Conservation (phyloP, 2,888 invertebrate genomes). For the Macrophya annulata region DNA sequence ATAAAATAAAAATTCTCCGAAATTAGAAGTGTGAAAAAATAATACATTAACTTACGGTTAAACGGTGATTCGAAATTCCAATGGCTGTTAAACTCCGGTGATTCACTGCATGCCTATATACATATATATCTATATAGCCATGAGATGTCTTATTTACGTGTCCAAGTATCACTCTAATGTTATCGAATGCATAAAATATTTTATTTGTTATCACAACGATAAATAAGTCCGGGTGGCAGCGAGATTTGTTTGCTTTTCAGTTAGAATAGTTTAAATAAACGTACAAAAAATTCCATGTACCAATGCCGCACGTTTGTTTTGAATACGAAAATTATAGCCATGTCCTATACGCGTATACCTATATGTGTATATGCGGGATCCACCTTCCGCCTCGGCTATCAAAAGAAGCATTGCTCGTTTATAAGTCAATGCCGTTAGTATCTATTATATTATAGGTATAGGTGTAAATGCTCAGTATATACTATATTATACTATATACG, state of each 20-base stretch:
- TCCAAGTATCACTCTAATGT: constrained; percentile 20
- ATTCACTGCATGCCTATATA: background rate
- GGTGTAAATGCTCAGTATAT: background rate
- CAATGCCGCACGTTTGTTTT: constrained; percentile 36
- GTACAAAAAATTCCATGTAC: constrained; percentile 20
- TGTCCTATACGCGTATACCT: background rate
- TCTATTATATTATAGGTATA: no score
- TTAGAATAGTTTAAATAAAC: constrained; percentile 40
- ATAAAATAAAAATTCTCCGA: background rate
- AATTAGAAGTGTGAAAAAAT: background rate
- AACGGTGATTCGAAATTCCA: constrained; percentile 17
- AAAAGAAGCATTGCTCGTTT: background rate
- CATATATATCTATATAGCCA: background rate
- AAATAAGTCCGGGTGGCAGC: constrained; percentile 38
- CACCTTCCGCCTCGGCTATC: background rate
- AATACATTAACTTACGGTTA: background rate
- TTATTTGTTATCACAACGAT: constrained; percentile 48
- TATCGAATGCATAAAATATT: constrained; percentile 41
- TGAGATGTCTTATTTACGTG: constrained; percentile 16
- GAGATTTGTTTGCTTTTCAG: constrained; percentile 45
- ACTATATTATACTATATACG: background rate
- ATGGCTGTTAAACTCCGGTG: background rate
- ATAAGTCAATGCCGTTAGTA: background rate
- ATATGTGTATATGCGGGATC: no score
- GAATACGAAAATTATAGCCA: constrained; percentile 19